phyloP scores from a whole-genome alignment of 1,140 invertebrate species.

The Pogonognathellus flavescens region DNA sequence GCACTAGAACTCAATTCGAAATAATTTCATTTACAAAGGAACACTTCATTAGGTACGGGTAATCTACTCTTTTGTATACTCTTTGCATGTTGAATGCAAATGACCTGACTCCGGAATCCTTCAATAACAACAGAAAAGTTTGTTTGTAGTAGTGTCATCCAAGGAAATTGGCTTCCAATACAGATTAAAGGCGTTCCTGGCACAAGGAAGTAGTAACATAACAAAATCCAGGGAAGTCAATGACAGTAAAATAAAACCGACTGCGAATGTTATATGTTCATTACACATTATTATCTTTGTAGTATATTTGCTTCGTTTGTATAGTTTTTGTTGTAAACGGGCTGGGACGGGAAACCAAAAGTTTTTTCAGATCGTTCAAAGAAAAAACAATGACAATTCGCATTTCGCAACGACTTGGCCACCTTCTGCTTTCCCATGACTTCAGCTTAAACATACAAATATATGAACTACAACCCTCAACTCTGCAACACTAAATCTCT shows the following conservation, averaged over 20 bases:
- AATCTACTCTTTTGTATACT: neutral
- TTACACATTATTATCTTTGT: neutral
- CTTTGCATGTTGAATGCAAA: constrained; percentile 28
- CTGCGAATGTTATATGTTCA: neutral
- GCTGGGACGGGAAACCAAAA: neutral
- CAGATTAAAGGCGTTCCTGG: constrained; percentile 50
- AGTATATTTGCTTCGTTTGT: neutral
- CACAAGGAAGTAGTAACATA: constrained; percentile 46
- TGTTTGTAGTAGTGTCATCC: constrained; percentile 41
- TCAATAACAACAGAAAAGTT: constrained; percentile 25
- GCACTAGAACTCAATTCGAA: neutral
- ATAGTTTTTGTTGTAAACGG: neutral
- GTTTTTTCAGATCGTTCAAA: constrained; percentile 43
- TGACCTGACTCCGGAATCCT: neutral
- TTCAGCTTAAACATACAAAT: neutral
- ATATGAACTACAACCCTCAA: neutral
- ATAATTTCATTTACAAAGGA: neutral
- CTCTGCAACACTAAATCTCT: constrained; percentile 29
- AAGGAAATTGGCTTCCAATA: constrained; percentile 47
- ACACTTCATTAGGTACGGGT: neutral
- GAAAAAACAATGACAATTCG: constrained; percentile 43
- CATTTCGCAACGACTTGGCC: constrained; percentile 34
- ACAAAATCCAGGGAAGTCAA: constrained; percentile 35
- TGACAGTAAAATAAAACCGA: constrained; percentile 25
- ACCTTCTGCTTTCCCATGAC: constrained; percentile 37